phyloP scores from a whole-genome alignment of 2,888 invertebrate genomes.

The Odontomyia ornata region DNA sequence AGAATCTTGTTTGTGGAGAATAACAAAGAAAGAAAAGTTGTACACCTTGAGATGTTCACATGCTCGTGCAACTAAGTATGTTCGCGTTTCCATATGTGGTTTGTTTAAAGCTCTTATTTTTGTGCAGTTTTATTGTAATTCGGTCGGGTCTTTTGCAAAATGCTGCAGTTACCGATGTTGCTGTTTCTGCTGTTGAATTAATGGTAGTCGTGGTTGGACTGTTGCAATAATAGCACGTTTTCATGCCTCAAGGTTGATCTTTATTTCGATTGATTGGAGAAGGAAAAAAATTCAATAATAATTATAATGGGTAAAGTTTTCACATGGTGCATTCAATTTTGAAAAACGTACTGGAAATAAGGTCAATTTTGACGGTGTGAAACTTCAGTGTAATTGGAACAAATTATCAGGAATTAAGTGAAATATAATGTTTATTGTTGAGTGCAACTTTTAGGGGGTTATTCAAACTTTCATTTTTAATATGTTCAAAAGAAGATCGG shows the following conservation, averaged over 20 bases:
- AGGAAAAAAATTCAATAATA: neutral
- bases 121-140: neutral
- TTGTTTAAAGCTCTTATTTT: neutral
- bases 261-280: neutral
- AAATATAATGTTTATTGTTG: no score
- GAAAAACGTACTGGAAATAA: no score
- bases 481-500: no score
- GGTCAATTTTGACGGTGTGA: no score
- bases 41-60: conserved; percentile 7
- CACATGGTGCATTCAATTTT: no score
- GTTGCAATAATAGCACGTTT: conserved; percentile 28
- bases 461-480: no score
- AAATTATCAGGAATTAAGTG: no score
- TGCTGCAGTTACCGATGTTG: neutral
- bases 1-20: neutral
- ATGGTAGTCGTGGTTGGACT: conserved; percentile 22
- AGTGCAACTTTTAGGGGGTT: no score
- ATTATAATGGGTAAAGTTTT: no score
- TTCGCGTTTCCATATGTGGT: neutral
- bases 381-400: no score
- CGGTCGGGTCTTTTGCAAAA: neutral
- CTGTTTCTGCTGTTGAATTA: conserved; percentile 3
- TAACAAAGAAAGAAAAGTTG: conserved; percentile 31
- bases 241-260: conserved; percentile 29
- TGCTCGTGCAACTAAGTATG: neutral